phyloP scores from a whole-genome alignment of 2,888 invertebrate species.

The Leucophora obtusa region DNA sequence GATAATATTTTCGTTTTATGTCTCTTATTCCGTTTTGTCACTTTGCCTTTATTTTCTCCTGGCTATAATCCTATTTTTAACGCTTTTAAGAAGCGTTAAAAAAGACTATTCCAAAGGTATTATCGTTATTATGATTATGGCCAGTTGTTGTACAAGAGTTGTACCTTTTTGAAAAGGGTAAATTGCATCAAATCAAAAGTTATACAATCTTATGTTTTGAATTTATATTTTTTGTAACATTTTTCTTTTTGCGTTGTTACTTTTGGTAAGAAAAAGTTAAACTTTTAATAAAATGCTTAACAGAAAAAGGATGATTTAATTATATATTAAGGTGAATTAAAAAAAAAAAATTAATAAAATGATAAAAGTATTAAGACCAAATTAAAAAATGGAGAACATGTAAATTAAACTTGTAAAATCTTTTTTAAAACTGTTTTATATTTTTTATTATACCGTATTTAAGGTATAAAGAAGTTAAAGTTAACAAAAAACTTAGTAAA shows the following conservation, averaged over 20 bases:
- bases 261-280: background rate
- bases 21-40: background rate
- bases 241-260: background rate
- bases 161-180: conserved; percentile 29
- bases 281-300: background rate
- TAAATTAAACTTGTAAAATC: background rate
- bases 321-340: conserved; percentile 3
- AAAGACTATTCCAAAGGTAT: background rate
- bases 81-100: background rate
- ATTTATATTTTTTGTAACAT: conserved; percentile 17
- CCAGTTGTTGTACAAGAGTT: conserved; percentile 19
- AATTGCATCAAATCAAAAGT: conserved; percentile 38
- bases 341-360: background rate
- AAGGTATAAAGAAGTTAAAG: no score
- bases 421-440: background rate
- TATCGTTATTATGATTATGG: background rate
- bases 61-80: conserved; percentile 20
- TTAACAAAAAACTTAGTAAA: no score
- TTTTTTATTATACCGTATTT: no score
- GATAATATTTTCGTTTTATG: background rate
- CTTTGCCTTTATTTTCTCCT: background rate
- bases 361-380: background rate
- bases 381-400: background rate
- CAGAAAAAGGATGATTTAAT: conserved; percentile 27
- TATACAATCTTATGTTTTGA: conserved; percentile 22